Percentiles rank a stretch among this genome's conserved stretches.
phyloP scores from a whole-genome alignment of 2,113 vertebrate genomes.

The Notiomystis cincta region DNA sequence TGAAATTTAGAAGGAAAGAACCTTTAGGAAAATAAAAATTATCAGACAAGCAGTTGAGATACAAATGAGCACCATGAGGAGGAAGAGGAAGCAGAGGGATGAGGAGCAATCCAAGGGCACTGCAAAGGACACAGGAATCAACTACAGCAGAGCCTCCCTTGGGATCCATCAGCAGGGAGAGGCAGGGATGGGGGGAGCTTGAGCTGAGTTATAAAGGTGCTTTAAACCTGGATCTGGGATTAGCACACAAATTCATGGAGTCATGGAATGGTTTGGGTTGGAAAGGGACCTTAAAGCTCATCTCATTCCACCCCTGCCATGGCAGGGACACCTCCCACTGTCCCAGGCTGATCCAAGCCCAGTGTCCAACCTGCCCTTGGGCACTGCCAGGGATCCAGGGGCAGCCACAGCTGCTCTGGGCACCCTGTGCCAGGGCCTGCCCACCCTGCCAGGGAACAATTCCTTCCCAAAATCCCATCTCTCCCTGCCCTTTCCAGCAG shows the following conservation, averaged over 20 bases:
- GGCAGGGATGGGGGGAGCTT: background rate
- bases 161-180: background rate
- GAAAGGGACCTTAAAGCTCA: accelerated
- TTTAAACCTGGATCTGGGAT: background rate
- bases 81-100: background rate
- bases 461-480: accelerated
- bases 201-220: background rate
- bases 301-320: background rate
- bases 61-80: background rate
- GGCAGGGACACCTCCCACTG: background rate
- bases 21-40: background rate
- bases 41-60: background rate
- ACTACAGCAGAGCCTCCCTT: background rate
- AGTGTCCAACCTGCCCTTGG: background rate
- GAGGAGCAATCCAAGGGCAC: background rate
- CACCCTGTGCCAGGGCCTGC: background rate
- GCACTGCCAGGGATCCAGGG: background rate
- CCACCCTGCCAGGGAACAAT: background rate
- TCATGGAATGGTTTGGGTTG: accelerated
- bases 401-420: background rate
- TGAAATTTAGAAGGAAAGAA: background rate
- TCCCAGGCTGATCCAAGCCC: background rate
- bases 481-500: background rate
- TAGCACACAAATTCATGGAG: background rate
- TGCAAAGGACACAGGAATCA: background rate